phyloP scores from a whole-genome alignment of 1,140 invertebrate species.

The Hylaeus volcanicus region DNA sequence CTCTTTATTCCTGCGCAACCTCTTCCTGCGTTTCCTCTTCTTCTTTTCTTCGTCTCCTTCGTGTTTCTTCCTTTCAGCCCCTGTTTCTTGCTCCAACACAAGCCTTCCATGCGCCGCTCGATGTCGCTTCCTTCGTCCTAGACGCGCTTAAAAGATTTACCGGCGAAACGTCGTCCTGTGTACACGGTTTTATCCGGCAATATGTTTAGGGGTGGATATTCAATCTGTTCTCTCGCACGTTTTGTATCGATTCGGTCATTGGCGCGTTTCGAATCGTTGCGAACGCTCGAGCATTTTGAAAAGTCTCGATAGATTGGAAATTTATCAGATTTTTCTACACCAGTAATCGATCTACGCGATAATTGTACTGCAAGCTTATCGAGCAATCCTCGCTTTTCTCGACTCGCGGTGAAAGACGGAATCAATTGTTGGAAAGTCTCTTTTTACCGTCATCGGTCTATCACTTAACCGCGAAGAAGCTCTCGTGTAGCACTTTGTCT shows the following conservation, averaged over 20 bases:
- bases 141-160: slow-evolving; percentile 25
- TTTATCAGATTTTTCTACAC: too few relatives aligned
- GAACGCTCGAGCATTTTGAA: background rate
- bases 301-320: too few relatives aligned
- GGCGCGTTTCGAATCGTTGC: background rate
- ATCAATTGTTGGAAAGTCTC: slow-evolving; percentile 2
- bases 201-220: background rate
- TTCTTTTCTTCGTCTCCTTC: background rate
- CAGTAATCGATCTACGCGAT: too few relatives aligned
- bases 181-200: background rate
- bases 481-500: background rate
- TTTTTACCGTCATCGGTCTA: background rate
- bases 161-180: background rate
- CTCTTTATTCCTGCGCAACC: background rate
- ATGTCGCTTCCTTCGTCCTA: slow-evolving; percentile 16
- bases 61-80: background rate
- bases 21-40: background rate
- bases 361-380: too few relatives aligned
- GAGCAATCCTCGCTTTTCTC: background rate
- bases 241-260: background rate
- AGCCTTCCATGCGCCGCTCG: background rate
- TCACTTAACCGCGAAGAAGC: background rate
- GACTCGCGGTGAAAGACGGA: background rate
- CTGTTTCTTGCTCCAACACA: slow-evolving; percentile 31
- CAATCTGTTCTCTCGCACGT: background rate